Base-by-base conservation (phyloP, 1,140 invertebrate genomes). In the Ptiloglossa arizonensis region DNA sequence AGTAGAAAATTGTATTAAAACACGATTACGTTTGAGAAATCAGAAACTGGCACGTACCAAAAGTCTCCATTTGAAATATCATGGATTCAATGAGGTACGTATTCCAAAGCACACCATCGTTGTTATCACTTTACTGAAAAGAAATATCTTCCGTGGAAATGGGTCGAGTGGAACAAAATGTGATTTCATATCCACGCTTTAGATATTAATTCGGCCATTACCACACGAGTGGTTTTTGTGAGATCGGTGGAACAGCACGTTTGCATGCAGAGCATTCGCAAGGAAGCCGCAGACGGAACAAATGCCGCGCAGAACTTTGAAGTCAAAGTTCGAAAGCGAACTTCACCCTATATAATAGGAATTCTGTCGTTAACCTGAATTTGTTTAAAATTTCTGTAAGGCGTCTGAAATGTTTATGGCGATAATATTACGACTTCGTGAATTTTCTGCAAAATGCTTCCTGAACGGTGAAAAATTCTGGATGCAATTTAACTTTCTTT, bases 291-390 rank as follows among this genome's bases (percentile, higher is more conserved):
- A 64, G 64, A 62, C 44, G 52, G 22, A 46, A 29, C 29, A 22
- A 73, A 48, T 77, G 63, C 60, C 56, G 41, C 48, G 32, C 38
- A 13, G 19, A 69, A 69, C 67, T 44, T 57, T 3, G 1, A 9
- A 57, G 52, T 52, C n/a, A 19, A 41, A 63, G 27, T 72, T 60
- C 56, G 15, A 5, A 11, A 35, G 27, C 57, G 29, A 63, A 50
- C n/a, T 63, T 72, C 57, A 48, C n/a, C 54, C 17, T 54, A 41
- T 50, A 50, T 32, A 62, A 56, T 60, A 82, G 41, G 70, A n/a
- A 64, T 63, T 69, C 71, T 64, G 22, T 79, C 70, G 75, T 82
- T 82, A 82, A 82, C 80, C 79, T 29, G 38, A 82, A 82, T 82
- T 70, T 64, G 64, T 75, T 75, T 64, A 35, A 56, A 75, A 81